These are phyloP conservation scores for Brachymystax lenok DNA, from an alignment of 2,797 vertebrate genomes.

Conservation along the genomic window DNA sequence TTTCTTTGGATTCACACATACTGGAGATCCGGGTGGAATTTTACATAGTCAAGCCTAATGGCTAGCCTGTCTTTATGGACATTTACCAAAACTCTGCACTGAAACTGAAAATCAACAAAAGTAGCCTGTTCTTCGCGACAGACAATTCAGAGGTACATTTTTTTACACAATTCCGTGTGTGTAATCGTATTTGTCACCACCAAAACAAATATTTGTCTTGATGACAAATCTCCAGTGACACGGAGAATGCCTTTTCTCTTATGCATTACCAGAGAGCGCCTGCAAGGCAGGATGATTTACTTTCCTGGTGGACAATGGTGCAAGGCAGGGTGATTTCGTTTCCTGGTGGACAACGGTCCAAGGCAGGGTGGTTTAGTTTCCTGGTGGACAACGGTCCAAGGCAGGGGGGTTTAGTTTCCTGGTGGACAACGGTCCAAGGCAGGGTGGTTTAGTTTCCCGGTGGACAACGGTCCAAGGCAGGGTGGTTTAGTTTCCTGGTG, in stretches of 20 bases:
- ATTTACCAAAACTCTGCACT: constrained; percentile 54
- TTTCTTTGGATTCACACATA: constrained; percentile 74
- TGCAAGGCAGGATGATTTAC: neutral
- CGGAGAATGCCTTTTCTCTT: neutral
- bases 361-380: too few species aligned
- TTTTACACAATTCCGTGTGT: neutral
- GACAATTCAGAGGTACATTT: neutral
- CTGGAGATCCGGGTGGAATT: constrained; percentile 66
- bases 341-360: too few species aligned
- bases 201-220: constrained; percentile 27
- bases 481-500: constrained; percentile 17
- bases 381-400: too few species aligned
- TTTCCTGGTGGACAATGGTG: constrained; percentile 39
- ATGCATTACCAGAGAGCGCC: constrained; percentile 4
- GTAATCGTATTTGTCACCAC: constrained; percentile 39
- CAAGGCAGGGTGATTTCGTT: too few species aligned
- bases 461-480: neutral
- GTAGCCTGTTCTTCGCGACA: neutral
- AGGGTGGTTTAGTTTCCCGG: constrained; percentile 19
- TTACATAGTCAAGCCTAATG: constrained; percentile 60
- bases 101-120: neutral
- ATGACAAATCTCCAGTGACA: constrained; percentile 33
- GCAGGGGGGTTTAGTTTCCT: constrained; percentile 15
- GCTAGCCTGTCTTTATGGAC: constrained; percentile 39
- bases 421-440: neutral